These are phyloP conservation scores for Lepidocyrtinus sp. DNA, from an alignment of 2,888 invertebrate species.

Conservation along the genomic window DNA sequence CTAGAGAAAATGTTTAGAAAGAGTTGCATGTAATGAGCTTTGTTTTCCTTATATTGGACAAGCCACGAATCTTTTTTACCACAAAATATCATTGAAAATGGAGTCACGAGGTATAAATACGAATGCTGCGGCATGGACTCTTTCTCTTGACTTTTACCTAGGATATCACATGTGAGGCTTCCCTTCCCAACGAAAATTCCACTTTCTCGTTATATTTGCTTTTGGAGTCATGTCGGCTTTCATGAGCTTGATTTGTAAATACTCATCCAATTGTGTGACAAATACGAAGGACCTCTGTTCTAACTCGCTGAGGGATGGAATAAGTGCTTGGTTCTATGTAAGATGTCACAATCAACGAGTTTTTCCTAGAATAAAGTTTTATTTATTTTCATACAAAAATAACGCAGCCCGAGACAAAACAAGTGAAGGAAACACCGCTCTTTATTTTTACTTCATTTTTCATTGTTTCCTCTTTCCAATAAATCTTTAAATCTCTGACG, in stretches of 20 bases:
- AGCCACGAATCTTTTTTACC: not conserved
- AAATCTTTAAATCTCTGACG: no score
- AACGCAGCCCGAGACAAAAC: no score
- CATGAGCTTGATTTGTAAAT: constrained; percentile 8
- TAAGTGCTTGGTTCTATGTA: not conserved
- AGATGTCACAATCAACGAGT: not conserved
- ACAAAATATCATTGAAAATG: not conserved
- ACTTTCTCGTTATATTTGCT: constrained; percentile 9
- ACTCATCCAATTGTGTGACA: constrained; percentile 13
- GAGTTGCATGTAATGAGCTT: not conserved
- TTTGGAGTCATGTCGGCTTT: constrained; percentile 7
- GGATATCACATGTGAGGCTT: not conserved
- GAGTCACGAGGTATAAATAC: constrained; percentile 9
- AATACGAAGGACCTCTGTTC: not conserved
- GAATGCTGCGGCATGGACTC: not conserved
- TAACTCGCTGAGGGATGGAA: no score
- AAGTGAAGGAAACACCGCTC: no score
- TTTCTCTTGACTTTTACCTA: not conserved
- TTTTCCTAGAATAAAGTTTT: no score
- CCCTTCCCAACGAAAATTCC: not conserved
- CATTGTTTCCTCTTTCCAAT: no score
- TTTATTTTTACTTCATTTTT: no score
- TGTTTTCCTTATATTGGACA: not conserved
- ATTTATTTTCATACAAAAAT: no score
- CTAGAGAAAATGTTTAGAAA: not conserved